Evolutionary conservation across 2,113 vertebrate species (phyloP).

Genomic region (Catharus bicknelli): DNA sequence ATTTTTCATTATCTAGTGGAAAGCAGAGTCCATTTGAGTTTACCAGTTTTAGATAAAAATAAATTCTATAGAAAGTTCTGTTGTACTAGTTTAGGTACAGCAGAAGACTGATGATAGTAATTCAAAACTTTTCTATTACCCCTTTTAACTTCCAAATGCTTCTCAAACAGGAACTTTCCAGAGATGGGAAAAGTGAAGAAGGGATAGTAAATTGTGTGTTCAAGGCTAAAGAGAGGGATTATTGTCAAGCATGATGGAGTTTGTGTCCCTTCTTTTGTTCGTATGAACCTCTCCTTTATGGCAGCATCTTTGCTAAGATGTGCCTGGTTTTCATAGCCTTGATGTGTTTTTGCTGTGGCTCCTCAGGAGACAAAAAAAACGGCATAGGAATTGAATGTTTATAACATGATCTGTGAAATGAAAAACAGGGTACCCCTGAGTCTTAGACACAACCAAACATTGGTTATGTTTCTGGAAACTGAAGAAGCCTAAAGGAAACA

Average conservation of each 20-base stretch:
- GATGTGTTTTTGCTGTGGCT: background rate
- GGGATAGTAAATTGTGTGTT: background rate
- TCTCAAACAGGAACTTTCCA: background rate
- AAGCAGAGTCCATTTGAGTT: background rate
- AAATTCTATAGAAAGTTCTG: background rate
- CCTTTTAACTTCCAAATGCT: constrained; percentile 12
- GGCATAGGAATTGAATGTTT: background rate
- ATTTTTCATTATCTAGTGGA: constrained; percentile 1
- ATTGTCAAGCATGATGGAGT: background rate
- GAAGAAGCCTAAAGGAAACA: background rate
- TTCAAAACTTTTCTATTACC: background rate
- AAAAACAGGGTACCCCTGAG: background rate
- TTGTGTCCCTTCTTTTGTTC: background rate
- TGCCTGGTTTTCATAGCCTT: background rate
- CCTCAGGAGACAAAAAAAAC: no score
- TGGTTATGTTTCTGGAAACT: background rate
- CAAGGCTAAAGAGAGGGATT: background rate
- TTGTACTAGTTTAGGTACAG: background rate
- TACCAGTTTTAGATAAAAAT: background rate
- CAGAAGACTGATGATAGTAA: background rate
- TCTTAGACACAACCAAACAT: background rate
- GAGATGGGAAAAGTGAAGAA: background rate
- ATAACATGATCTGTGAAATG: background rate
- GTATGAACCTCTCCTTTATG: background rate
- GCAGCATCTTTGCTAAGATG: background rate